Percentiles rank a stretch among this genome's conserved stretches.
phyloP scores from a whole-genome alignment of 23 tunicate species.

The Halocynthia aurantium region DNA sequence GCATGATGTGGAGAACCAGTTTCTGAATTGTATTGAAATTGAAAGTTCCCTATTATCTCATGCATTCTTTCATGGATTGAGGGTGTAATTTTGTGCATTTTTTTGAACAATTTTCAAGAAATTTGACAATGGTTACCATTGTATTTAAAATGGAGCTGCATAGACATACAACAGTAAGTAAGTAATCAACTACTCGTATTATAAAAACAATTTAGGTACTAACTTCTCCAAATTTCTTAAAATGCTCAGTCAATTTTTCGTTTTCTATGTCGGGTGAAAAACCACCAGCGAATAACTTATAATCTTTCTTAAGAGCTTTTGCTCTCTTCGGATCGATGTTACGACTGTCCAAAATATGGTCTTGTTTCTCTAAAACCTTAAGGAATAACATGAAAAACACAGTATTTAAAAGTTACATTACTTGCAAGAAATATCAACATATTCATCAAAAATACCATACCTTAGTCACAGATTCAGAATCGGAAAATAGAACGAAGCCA shows the following conservation, averaged over 20 bases:
- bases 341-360: conserved; percentile 50
- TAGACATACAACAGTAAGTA: neutral
- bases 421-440: neutral
- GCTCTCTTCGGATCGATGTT: conserved; percentile 77
- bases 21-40: too few relatives aligned
- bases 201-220: neutral
- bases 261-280: conserved; percentile 57
- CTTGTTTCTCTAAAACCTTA: conserved; percentile 4
- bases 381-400: neutral
- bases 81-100: too few relatives aligned
- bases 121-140: too few relatives aligned
- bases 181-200: neutral
- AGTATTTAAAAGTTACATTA: neutral
- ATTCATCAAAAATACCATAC: conserved; percentile 2
- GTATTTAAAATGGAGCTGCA: neutral
- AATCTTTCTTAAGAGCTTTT: conserved; percentile 60
- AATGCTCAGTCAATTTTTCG: conserved; percentile 43
- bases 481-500: conserved; percentile 69
- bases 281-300: conserved; percentile 79
- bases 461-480: conserved; percentile 40
- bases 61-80: too few relatives aligned
- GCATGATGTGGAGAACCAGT: too few relatives aligned
- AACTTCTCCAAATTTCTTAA: conserved; percentile 71
- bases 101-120: too few relatives aligned
- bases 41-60: too few relatives aligned